phyloP scores from a whole-genome alignment of 1,140 invertebrate genomes.

The Bicyclus anynana region DNA sequence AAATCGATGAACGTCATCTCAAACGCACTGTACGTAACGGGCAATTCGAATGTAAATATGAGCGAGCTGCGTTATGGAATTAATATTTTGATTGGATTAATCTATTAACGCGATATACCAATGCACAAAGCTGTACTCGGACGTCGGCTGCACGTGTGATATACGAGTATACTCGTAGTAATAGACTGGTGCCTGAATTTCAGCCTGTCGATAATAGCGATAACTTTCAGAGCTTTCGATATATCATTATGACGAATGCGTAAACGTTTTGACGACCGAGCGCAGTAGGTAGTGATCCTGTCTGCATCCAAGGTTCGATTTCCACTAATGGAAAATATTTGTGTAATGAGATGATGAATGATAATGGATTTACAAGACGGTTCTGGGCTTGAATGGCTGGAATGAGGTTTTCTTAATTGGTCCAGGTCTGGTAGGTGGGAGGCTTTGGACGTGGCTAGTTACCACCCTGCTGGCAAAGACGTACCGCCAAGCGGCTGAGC shows the following conservation, averaged over 20 bases:
- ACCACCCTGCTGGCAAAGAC: too few relatives aligned
- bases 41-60: slow-evolving; percentile 67
- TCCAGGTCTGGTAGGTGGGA: too few relatives aligned
- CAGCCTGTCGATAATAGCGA: slow-evolving; percentile 10
- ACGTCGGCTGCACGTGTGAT: slow-evolving; percentile 19
- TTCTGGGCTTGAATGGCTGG: too few relatives aligned
- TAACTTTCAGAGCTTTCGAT: slow-evolving; percentile 2
- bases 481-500: too few relatives aligned
- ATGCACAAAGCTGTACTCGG: slow-evolving; percentile 45
- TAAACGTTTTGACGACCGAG: slow-evolving; percentile 1
- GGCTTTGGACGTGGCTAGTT: too few relatives aligned
- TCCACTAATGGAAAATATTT: too few relatives aligned
- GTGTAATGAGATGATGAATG: too few relatives aligned
- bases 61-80: slow-evolving; percentile 58
- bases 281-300: background rate
- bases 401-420: too few relatives aligned
- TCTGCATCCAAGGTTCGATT: too few relatives aligned
- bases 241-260: slow-evolving; percentile 2
- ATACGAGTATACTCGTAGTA: slow-evolving; percentile 11
- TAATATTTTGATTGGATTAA: slow-evolving; percentile 74
- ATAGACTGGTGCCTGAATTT: slow-evolving; percentile 4
- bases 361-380: too few relatives aligned
- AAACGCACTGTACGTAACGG: slow-evolving; percentile 53
- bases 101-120: slow-evolving; percentile 67
- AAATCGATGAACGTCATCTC: slow-evolving; percentile 48